phyloP scores from a whole-genome alignment of 2,113 vertebrate genomes.

The Serinus canaria region DNA sequence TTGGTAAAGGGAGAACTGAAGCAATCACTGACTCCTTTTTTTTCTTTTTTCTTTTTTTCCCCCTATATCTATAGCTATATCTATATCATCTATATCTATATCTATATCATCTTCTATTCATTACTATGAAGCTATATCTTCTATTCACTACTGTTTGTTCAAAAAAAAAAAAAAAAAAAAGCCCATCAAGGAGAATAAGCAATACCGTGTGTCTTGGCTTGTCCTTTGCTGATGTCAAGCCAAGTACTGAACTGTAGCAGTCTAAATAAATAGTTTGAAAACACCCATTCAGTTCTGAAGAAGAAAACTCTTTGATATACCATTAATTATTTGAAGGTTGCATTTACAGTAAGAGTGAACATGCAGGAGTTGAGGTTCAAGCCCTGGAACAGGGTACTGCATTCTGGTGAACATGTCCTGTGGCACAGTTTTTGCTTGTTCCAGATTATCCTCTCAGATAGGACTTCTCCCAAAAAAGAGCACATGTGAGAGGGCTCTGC shows the following conservation, averaged over 20 bases:
- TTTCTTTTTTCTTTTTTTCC: fast-evolving
- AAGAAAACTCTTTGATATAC: neutral
- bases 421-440: neutral
- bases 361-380: neutral
- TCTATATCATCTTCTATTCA: no score
- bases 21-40: neutral
- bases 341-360: neutral
- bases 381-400: no score
- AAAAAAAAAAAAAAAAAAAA: neutral
- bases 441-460: neutral
- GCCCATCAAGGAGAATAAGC: neutral
- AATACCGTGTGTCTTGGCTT: neutral
- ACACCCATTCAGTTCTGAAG: neutral
- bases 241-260: neutral
- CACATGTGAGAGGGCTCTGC: neutral
- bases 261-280: neutral
- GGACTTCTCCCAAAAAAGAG: neutral
- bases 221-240: neutral
- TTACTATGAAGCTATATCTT: neutral
- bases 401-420: neutral
- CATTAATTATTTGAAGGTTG: neutral
- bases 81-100: no score
- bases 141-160: neutral
- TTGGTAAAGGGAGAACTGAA: neutral
- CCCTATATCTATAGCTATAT: no score